phyloP scores from a whole-genome alignment of 2,797 vertebrate genomes.

The Poliocrania exsul region DNA sequence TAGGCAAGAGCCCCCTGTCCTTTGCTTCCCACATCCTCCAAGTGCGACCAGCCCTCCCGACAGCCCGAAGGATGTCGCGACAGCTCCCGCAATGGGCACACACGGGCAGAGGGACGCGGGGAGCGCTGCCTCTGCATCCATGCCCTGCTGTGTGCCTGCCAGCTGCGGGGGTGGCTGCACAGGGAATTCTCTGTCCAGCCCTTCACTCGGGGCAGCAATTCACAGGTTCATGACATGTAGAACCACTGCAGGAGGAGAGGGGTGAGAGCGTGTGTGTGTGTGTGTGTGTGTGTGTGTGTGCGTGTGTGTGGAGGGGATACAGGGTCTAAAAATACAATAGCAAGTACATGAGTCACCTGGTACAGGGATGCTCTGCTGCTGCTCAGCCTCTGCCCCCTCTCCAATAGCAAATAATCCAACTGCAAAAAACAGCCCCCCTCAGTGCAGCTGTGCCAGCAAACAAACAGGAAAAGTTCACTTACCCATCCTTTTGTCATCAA shows the following conservation, averaged over 20 bases:
- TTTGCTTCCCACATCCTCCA: not conserved
- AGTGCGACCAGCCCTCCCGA: conserved; percentile 40
- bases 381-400: conserved; percentile 7
- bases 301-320: not conserved
- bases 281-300: not conserved
- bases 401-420: conserved; percentile 34
- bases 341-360: conserved; percentile 69
- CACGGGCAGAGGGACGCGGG: not conserved
- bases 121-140: not conserved
- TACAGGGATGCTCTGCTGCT: conserved; percentile 65
- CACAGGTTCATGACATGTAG: not conserved
- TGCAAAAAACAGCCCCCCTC: not conserved
- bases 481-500: conserved; percentile 83
- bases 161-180: not conserved
- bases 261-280: not conserved
- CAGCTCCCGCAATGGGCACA: not conserved
- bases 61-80: not conserved
- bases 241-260: conserved; percentile 27
- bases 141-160: not conserved
- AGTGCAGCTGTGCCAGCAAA: conserved; percentile 57
- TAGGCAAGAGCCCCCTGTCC: conserved; percentile 4
- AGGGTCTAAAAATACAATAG: conserved; percentile 67
- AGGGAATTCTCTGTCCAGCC: not conserved
- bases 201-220: not conserved
- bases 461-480: conserved; percentile 81